These are phyloP conservation scores for Chauna torquata DNA, from an alignment of 2,113 vertebrate species.

Conservation along the genomic window DNA sequence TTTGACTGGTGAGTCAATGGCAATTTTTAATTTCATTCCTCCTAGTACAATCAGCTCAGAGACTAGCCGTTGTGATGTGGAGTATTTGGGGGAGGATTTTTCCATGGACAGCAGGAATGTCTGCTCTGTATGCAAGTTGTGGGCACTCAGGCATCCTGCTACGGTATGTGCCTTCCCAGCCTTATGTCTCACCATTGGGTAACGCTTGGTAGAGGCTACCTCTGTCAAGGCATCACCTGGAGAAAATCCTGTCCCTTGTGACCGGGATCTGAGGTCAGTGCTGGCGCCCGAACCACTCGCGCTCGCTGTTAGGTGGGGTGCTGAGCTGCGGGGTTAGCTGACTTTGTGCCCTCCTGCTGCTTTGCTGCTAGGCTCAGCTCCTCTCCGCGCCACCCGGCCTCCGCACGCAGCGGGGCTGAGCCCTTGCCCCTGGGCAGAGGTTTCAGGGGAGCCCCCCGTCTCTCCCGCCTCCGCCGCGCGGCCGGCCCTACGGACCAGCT, in stretches of 20 bases:
- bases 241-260: neutral
- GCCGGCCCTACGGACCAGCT: neutral
- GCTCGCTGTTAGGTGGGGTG: neutral
- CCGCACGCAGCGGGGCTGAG: neutral
- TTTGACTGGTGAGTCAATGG: conserved; percentile 62
- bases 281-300: neutral
- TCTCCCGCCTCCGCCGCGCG: neutral
- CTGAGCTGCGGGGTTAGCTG: neutral
- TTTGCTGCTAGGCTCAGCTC: neutral
- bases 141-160: neutral
- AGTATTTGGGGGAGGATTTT: conserved; percentile 29
- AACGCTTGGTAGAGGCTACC: neutral
- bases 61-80: neutral
- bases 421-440: neutral
- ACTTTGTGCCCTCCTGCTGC: neutral
- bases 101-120: neutral
- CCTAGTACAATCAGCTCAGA: neutral
- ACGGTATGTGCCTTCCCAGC: neutral
- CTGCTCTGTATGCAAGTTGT: neutral
- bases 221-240: neutral
- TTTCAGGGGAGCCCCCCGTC: neutral
- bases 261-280: neutral
- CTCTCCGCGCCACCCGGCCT: neutral
- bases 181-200: neutral
- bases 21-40: conserved; percentile 56